These are phyloP conservation scores for Magallana gigas DNA, from an alignment of 1,140 invertebrate species.

Conservation along the genomic window DNA sequence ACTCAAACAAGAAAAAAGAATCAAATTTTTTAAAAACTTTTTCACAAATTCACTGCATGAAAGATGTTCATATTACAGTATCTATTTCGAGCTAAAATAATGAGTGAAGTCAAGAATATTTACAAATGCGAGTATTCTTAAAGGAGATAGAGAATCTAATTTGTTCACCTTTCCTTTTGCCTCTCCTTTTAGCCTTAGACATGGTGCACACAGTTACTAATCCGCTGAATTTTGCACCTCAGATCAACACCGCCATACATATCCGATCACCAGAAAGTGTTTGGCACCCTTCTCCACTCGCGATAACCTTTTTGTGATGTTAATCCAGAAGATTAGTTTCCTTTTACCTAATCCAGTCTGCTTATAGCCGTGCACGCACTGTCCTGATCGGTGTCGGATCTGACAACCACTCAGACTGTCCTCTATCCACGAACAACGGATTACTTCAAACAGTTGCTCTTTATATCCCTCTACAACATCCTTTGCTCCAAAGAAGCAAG, in stretches of 20 bases:
- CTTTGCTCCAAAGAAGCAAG: conserved; percentile 7
- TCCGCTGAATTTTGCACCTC: conserved; percentile 30
- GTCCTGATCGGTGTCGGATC: neutral
- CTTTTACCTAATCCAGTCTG: conserved; percentile 30
- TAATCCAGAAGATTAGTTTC: conserved; percentile 33
- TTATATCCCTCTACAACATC: conserved; percentile 12
- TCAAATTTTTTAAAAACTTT: too few species aligned
- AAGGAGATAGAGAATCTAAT: neutral
- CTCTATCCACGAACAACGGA: neutral
- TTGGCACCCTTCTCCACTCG: conserved; percentile 2
- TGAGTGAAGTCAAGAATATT: too few species aligned
- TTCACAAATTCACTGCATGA: too few species aligned
- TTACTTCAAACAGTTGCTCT: conserved; percentile 9
- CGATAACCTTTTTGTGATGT: conserved; percentile 38
- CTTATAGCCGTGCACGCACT: conserved; percentile 19
- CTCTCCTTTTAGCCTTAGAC: conserved; percentile 25
- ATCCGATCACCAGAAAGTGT: conserved; percentile 32
- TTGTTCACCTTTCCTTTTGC: conserved; percentile 8
- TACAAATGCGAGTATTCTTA: too few species aligned
- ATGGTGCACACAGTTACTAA: conserved; percentile 32
- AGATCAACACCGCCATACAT: conserved; percentile 19
- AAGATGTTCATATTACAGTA: too few species aligned
- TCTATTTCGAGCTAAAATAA: too few species aligned
- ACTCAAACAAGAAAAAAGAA: neutral
- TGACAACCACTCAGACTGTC: neutral